Evolutionary conservation across 1,140 invertebrate genomes (phyloP), one percentile per base, ranked within the genome.

Genomic region (Pteromalus puparum): DNA sequence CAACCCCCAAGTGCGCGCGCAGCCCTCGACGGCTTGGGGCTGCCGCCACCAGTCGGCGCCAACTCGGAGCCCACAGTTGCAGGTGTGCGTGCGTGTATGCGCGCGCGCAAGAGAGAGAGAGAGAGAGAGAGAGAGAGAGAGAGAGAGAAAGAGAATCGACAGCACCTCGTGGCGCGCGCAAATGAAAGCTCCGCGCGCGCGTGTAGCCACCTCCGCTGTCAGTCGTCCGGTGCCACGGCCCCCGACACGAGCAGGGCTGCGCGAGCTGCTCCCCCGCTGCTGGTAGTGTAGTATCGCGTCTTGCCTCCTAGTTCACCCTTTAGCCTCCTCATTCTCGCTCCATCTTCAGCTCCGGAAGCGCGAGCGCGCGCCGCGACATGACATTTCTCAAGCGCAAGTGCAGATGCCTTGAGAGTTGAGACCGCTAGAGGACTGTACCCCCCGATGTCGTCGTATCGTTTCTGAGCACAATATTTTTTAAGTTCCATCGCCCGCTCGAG

Each of bases 31-130:
- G 38, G 53, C 28, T 75, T 24, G 28, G 18, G 13, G 46, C 48
- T 87, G 87, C 86, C 79, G 79, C 90, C 91, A 89, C 90, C 90
- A 92, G 91, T 92, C 90, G 91, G 91, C 91, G 91, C 91, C 91
- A 87, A 86, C 88, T 89, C 87, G 84, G 9, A 70, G 67, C 3
- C 2, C 26, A 70, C 13, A 87, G 85, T 87, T 86, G 88, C 87
- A 89, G 89, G 87, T 87, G 82, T 46, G 83, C 70, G 68, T 73
- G 46, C 82, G 83, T 82, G 82, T 83, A 85, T 79, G 84, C 77
- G 70, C 21, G 82, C 82, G 85, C 68, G 34, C 34, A 75, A 53
- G 48, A 53, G 48, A 10, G 1, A 28, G 67, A 68, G 67, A 5
- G 67, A 26, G 18, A 10, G 67, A 34, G 7, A 38, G 28, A 78